phyloP scores from a whole-genome alignment of 2,113 vertebrate genomes.

The Gymnorhina tibicen region DNA sequence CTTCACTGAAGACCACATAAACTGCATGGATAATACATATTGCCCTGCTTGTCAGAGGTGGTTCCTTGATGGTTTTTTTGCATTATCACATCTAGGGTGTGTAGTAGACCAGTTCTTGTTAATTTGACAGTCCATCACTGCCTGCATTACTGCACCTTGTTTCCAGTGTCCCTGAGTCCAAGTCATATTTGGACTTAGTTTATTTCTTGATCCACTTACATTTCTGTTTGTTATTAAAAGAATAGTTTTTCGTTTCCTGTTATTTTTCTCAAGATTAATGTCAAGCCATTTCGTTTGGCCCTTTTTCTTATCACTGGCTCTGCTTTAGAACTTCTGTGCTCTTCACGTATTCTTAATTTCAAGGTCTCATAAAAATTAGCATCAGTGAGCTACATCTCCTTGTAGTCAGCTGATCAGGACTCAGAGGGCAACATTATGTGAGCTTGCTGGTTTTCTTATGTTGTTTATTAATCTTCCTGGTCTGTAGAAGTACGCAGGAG shows the following conservation, averaged over 20 bases:
- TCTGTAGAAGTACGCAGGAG: neutral
- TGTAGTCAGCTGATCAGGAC: neutral
- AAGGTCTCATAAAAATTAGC: neutral
- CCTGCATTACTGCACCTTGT: neutral
- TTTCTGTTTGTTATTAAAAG: neutral
- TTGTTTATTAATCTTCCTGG: neutral
- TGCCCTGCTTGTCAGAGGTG: neutral
- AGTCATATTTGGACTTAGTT: neutral
- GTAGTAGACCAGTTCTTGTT: neutral
- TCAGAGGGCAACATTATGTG: neutral
- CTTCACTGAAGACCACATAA: neutral
- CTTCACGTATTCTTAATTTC: neutral
- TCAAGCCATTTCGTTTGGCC: neutral
- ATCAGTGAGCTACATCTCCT: neutral
- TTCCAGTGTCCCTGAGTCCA: neutral
- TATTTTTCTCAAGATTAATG: neutral
- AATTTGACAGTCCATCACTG: neutral
- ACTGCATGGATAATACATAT: fast-evolving
- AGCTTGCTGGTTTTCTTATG: neutral
- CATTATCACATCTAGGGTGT: neutral
- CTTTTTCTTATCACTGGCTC: neutral
- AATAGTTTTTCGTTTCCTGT: neutral
- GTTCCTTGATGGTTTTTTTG: neutral
- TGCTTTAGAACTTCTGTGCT: neutral
- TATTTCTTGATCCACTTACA: neutral